Conservation (phyloP, 2,888 invertebrate genomes). For the Pseudanteris insignis region DNA sequence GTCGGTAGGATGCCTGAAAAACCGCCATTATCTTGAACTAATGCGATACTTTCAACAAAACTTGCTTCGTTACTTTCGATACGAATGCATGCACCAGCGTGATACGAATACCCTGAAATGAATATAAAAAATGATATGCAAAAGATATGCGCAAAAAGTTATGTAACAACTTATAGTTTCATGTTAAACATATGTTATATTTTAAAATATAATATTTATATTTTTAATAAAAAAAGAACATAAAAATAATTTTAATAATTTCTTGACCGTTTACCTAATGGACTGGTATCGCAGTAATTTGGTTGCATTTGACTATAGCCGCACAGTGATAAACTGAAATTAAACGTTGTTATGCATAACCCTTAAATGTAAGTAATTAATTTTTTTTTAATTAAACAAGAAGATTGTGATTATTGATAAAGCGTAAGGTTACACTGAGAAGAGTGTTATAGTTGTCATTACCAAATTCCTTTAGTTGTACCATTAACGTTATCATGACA, state of each 20-base stretch:
- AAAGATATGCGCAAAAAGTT: no score
- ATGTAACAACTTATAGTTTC: no score
- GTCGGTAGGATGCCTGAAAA: slow-evolving; percentile 56
- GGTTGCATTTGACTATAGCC: background rate
- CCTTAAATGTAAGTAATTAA: no score
- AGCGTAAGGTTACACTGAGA: no score
- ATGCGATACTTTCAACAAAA: slow-evolving; percentile 53
- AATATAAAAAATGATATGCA: background rate
- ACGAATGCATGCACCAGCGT: slow-evolving; percentile 53
- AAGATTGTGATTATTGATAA: no score
- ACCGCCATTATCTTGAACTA: slow-evolving; percentile 61
- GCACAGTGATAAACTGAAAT: slow-evolving; percentile 17
- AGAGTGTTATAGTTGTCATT: no score
- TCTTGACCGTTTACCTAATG: slow-evolving; percentile 19
- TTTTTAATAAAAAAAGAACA: background rate
- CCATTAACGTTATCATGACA: no score
- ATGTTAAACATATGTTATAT: no score
- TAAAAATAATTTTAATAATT: background rate
- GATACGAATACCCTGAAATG: slow-evolving; percentile 53
- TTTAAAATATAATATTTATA: no score
- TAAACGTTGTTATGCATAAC: no score
- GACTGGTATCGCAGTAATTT: slow-evolving; percentile 6
- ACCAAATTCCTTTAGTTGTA: no score
- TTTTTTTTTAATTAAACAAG: no score
- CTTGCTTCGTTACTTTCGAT: slow-evolving; percentile 44